Conservation (phyloP, 2,888 invertebrate genomes). For the Erebia epiphron region DNA sequence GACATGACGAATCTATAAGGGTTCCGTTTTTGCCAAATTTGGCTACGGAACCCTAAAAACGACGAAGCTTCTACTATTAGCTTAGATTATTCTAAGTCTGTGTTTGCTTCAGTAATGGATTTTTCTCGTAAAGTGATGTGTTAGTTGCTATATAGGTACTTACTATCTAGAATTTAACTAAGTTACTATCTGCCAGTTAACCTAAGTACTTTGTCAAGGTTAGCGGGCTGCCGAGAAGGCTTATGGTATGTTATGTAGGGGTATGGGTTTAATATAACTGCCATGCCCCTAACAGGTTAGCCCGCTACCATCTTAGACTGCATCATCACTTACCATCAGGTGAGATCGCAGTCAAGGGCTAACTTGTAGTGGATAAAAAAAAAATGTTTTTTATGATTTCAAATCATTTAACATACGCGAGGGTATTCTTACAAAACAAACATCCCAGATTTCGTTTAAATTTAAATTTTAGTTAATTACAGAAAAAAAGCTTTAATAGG, state of each 20-base stretch:
- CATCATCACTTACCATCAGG: too few species aligned
- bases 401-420: neutral
- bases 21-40: too few species aligned
- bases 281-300: too few species aligned
- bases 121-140: neutral
- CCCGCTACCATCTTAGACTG: too few species aligned
- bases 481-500: constrained; percentile 30
- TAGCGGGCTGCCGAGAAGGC: neutral
- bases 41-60: too few species aligned
- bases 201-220: neutral
- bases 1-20: too few species aligned
- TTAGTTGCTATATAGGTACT: neutral
- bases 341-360: too few species aligned
- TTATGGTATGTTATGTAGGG: neutral
- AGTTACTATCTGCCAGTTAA: neutral
- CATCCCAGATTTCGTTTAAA: constrained; percentile 27
- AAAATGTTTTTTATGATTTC: constrained; percentile 3
- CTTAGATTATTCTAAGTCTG: neutral
- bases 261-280: too few species aligned
- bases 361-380: too few species aligned
- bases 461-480: constrained; percentile 34
- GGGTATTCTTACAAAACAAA: constrained; percentile 28
- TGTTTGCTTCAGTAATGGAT: neutral
- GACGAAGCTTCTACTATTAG: neutral
- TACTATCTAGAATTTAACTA: neutral